Percentiles rank a stretch among this genome's conserved stretches.
phyloP scores from a whole-genome alignment of 2,113 vertebrate species.

The Cynocephalus volans region DNA sequence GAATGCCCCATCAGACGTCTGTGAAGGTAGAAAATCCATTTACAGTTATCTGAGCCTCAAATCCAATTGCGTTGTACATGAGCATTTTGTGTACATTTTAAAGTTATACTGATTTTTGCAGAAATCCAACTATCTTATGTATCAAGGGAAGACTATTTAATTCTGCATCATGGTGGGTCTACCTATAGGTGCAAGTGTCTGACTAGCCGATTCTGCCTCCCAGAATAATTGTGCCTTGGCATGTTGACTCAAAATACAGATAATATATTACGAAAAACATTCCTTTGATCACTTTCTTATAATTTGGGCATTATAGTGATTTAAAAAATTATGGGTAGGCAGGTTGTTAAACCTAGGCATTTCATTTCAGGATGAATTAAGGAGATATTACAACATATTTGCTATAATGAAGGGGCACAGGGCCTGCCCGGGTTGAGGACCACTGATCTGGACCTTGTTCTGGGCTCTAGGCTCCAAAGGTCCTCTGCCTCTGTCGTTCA shows the following conservation, averaged over 20 bases:
- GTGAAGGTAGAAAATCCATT: background rate
- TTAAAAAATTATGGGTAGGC: background rate
- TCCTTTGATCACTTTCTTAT: background rate
- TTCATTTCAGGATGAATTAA: conserved; percentile 6
- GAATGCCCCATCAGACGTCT: background rate
- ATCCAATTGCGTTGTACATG: background rate
- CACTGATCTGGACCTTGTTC: background rate
- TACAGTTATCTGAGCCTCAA: background rate
- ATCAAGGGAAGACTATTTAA: background rate
- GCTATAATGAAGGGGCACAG: background rate
- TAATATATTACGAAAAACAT: background rate
- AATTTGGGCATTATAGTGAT: background rate
- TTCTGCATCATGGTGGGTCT: background rate
- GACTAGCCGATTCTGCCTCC: background rate
- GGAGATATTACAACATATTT: background rate
- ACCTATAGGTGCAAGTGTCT: background rate
- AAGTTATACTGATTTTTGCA: background rate
- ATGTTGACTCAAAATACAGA: background rate
- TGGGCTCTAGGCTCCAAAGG: background rate
- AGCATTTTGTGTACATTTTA: background rate
- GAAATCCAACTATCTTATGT: background rate
- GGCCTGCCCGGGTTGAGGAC: background rate
- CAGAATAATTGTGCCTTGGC: background rate
- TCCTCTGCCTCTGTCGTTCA: background rate
- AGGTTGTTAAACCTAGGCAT: background rate